Conservation (phyloP, 2,113 vertebrate species). For the Amphiprion ocellaris region DNA sequence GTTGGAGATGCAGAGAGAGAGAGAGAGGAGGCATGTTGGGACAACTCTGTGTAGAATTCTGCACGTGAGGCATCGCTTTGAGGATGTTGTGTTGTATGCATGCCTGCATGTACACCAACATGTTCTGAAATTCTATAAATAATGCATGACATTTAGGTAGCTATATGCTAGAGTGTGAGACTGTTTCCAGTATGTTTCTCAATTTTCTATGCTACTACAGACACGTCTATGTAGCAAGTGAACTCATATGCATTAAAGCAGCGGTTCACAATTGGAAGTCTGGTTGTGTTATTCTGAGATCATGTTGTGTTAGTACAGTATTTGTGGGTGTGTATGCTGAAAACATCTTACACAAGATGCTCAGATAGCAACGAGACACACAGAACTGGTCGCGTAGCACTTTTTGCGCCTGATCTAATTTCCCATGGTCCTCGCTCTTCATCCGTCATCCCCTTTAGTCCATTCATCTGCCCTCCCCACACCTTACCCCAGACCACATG, state of each 20-base stretch:
- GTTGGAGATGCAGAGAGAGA: slow-evolving; percentile 11
- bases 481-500: slow-evolving; percentile 47
- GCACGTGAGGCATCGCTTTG: neutral
- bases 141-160: neutral
- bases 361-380: neutral
- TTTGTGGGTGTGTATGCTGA: neutral
- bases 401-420: neutral
- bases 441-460: slow-evolving; percentile 29
- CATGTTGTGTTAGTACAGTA: no score
- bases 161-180: neutral
- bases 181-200: neutral
- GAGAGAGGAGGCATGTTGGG: neutral
- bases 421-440: slow-evolving; percentile 5
- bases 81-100: neutral
- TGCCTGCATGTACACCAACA: neutral
- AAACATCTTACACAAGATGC: neutral
- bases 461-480: slow-evolving; percentile 38
- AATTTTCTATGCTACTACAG: neutral
- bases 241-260: neutral
- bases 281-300: no score
- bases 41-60: slow-evolving; percentile 27
- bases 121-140: slow-evolving; percentile 28
- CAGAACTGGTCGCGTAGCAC: neutral
- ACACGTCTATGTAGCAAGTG: neutral
- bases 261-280: neutral